Base-by-base conservation (phyloP, 1,140 invertebrate species). In the Gryllus bimaculatus region DNA sequence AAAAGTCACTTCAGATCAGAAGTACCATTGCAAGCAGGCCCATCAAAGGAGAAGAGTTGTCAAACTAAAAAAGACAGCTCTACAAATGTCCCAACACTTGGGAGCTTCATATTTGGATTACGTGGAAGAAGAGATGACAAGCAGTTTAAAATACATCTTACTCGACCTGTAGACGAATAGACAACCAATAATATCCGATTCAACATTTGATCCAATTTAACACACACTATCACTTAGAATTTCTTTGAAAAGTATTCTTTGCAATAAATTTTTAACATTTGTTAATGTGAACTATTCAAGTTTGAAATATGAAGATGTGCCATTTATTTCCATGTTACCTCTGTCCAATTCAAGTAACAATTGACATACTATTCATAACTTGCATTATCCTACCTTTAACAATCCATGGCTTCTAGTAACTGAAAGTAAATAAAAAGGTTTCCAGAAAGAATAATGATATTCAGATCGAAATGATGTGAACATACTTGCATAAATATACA, bases 41-140 rank as follows among this genome's bases (percentile, higher is more conserved):
- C 86, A 18, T 82, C 83, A 0, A 85, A 86, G 54, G 85, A 88
- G 81, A 86, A 87, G 79, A 82, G 83, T 54, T 81, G 86, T 7
- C 91, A 92, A 84, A 92, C 91, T 0, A 87, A 83, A 76, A 86
- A 83, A 80, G 89, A 91, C 48, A 83, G 82, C 39, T 87, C 85
- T 8, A 85, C 88, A 0, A 90, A 89, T 80, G 89, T 90, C 0
- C 85, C 85, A 26, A 85, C 83, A 15, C 83, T 85, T 8, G 82
- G 87, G 7, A 85, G 83, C 47, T 90, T 87, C 79, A 83, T 91
- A n/a, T 89, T 86, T 84, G 89, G 89, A 12, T 83, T 91, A 26
- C 84, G 89, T 26, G 88, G 88, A 0, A 86, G 86, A 75, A 81
- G 82, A 66, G 87, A 89, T 21, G 83, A 86, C 49, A 86, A 86